These are phyloP conservation scores for Ophion ventricosus DNA, from an alignment of 2,888 invertebrate genomes.

Conservation along the genomic window DNA sequence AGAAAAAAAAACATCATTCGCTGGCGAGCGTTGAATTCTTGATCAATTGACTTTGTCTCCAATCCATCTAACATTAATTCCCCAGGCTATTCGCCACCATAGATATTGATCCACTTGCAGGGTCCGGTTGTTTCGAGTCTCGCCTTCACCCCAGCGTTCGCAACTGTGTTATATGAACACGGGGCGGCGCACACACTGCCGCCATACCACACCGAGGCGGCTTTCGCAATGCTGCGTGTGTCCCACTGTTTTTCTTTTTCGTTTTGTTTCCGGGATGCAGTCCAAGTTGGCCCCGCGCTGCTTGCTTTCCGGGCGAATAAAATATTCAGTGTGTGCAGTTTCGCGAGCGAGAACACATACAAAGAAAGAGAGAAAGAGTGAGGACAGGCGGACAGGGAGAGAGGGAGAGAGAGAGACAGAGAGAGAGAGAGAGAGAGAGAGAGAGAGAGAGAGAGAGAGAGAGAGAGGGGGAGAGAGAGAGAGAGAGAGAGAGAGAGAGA, in stretches of 20 bases:
- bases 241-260: conserved; percentile 36
- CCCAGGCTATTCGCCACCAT: background rate
- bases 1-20: background rate
- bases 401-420: conserved; percentile 11
- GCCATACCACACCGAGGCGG: background rate
- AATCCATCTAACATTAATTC: conserved; percentile 5
- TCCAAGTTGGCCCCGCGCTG: conserved; percentile 42
- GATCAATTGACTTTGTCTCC: background rate
- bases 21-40: background rate
- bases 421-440: conserved; percentile 2
- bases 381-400: conserved; percentile 4
- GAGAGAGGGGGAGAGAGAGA: conserved; percentile 1
- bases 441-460: conserved; percentile 7
- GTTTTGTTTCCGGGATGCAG: conserved; percentile 62
- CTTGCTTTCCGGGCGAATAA: conserved; percentile 62
- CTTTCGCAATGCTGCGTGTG: conserved; percentile 48
- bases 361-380: background rate
- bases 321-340: conserved; percentile 65
- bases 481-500: conserved; percentile 13
- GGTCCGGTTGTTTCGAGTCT: conserved; percentile 1
- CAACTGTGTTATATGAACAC: background rate
- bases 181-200: background rate
- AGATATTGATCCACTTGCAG: conserved; percentile 33
- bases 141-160: background rate
- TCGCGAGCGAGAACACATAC: conserved; percentile 41